Percentiles rank a stretch among this genome's conserved stretches.
These are phyloP conservation scores for Limnephilus marmoratus DNA, from an alignment of 2,888 invertebrate genomes.

Conservation along the genomic window DNA sequence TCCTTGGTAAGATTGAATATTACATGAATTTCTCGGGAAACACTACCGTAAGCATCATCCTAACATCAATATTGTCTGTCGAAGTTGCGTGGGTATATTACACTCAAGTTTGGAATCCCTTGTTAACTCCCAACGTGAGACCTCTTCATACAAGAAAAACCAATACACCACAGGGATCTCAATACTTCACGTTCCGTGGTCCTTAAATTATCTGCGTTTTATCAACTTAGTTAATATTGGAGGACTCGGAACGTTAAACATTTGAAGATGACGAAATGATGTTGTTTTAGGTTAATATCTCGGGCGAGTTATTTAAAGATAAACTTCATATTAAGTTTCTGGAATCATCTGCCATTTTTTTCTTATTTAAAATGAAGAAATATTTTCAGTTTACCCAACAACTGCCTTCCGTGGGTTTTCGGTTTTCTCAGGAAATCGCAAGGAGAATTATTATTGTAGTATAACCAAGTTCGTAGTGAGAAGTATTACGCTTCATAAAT, in stretches of 20 bases:
- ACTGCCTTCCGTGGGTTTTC: neutral
- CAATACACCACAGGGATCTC: slow-evolving; percentile 6
- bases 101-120: slow-evolving; percentile 35
- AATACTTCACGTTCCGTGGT: neutral
- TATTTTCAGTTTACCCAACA: neutral
- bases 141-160: slow-evolving; percentile 19
- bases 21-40: neutral
- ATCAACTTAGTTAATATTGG: neutral
- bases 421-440: slow-evolving; percentile 3
- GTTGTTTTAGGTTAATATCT: neutral
- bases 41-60: slow-evolving; percentile 4
- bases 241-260: neutral
- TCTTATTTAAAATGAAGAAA: neutral
- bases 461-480: slow-evolving; percentile 30
- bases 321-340: neutral
- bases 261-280: neutral
- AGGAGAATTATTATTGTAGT: slow-evolving; percentile 3
- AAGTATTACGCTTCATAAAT: slow-evolving; percentile 56
- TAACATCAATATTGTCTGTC: slow-evolving; percentile 21
- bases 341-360: neutral
- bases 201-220: neutral
- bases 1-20: neutral
- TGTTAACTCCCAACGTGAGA: slow-evolving; percentile 30
- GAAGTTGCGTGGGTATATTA: slow-evolving; percentile 19
- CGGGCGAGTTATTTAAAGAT: neutral